phyloP scores from a whole-genome alignment of 2,797 vertebrate genomes.

The Tolypeutes matacus region DNA sequence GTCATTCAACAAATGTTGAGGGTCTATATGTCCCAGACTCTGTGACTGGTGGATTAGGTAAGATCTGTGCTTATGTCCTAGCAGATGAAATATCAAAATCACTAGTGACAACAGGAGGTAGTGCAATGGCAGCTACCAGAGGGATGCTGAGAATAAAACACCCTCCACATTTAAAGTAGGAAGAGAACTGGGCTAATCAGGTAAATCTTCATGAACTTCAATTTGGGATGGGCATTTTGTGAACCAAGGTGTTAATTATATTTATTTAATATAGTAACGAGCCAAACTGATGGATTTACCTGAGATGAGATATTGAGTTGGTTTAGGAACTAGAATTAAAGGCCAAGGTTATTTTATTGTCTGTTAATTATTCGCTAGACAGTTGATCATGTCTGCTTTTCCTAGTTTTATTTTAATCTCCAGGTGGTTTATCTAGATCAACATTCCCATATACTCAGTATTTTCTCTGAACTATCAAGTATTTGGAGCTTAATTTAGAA shows the following conservation, averaged over 20 bases:
- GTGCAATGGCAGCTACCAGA: background rate
- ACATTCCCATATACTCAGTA: conserved; percentile 26
- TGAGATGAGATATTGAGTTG: background rate
- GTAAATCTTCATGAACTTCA: background rate
- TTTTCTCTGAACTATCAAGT: conserved; percentile 71
- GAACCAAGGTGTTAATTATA: background rate
- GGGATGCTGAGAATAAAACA: background rate
- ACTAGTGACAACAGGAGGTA: background rate
- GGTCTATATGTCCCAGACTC: background rate
- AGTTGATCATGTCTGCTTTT: conserved; percentile 5
- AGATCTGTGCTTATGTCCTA: background rate
- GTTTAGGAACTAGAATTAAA: conserved; percentile 21
- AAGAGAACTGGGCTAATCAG: background rate
- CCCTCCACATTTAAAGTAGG: background rate
- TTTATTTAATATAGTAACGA: background rate
- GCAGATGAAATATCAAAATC: background rate
- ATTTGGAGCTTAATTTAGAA: conserved; percentile 81
- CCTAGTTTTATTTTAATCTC: conserved; percentile 24
- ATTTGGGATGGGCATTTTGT: background rate
- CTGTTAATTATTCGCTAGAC: background rate
- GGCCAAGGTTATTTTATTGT: conserved; percentile 50
- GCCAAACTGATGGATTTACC: background rate
- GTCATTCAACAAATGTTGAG: background rate
- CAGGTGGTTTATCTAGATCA: conserved; percentile 36
- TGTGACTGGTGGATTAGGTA: background rate